Base-by-base conservation (phyloP, 2,888 invertebrate genomes). In the Eilema griseolum region DNA sequence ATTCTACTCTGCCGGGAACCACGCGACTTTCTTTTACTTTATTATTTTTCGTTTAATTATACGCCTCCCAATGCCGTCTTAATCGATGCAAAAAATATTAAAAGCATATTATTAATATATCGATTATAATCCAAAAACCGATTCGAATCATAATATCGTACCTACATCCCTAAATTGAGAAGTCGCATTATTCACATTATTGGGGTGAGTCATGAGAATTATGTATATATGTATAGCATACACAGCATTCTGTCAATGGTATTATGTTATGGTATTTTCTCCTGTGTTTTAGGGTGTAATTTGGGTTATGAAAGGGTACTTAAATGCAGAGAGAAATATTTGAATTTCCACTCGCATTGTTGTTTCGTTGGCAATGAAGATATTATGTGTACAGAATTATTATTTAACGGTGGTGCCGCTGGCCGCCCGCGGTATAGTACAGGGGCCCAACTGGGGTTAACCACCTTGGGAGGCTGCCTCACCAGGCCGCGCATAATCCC, bases 261-360 rank as follows among this genome's bases (percentile, higher is more conserved):
- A 8, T 52, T n/a, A 52, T 10, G 52, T n/a, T 52, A 52, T 52
- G 52, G 52, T n/a, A 52, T 52, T 52, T 52, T 8, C 46, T 52
- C 8, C 52, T 52, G 52, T n/a, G 52, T 52, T 52, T 52, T 52
- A 52, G n/a, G 8, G 52, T 52, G n/a, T 52, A 52, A 52, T 52
- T 46, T 52, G 20, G 52, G n/a, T n/a, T n/a, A 52, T 20, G n/a
- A 52, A 52, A 52, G 52, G 52, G 52, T 52, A n/a, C 52, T 52
- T 52, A 52, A 52, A 52, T 52, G 52, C 52, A 52, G 52, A 52
- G 52, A 52, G 10, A 52, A 52, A n/a, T n/a, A 52, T 52, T 52
- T n/a, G 52, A 10, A 8, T 20, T 52, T 8, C 2, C 7, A 46
- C 41, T 41, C 41, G 41, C 37, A 37, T 16, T 16, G 41, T 14